Evolutionary conservation across 2,797 vertebrate species (phyloP).

Genomic region (Pachyuromys duprasi): DNA sequence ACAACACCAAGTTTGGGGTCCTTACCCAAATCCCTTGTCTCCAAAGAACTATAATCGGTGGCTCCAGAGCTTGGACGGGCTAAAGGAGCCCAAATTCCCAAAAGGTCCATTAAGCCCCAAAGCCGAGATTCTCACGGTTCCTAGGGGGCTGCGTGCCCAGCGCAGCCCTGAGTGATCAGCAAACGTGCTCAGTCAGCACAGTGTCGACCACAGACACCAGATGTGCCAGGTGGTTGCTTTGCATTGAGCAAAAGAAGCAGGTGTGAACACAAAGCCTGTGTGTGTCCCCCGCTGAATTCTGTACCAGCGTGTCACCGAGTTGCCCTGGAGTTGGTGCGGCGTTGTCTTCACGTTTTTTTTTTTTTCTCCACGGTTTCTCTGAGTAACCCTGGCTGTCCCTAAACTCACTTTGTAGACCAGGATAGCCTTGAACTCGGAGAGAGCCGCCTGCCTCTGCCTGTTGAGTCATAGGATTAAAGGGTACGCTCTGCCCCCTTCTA

Average conservation of each 20-base stretch:
- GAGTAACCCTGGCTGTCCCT: not conserved
- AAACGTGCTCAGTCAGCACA: not conserved
- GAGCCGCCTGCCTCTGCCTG: not conserved
- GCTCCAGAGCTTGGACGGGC: not conserved
- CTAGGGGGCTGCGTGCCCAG: not conserved
- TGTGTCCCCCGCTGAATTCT: not conserved
- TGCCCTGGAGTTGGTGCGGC: not conserved
- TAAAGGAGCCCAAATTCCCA: not conserved
- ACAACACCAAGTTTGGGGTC: not conserved
- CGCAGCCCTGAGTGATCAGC: not conserved
- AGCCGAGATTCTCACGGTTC: not conserved
- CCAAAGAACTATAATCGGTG: not conserved
- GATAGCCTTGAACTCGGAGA: not conserved
- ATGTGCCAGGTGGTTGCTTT: not conserved
- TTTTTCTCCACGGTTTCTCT: not conserved
- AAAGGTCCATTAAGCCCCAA: not conserved
- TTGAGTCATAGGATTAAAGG: not conserved
- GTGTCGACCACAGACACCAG: rapidly evolving
- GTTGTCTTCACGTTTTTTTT: not conserved
- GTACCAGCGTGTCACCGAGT: not conserved
- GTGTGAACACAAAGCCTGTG: not conserved
- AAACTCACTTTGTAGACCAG: not conserved
- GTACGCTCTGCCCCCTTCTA: rapidly evolving
- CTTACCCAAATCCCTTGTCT: not conserved
- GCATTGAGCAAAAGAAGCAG: not conserved